Evolutionary conservation across 2,797 vertebrate genomes (phyloP).

Genomic region (Lepilemur septentrionalis): DNA sequence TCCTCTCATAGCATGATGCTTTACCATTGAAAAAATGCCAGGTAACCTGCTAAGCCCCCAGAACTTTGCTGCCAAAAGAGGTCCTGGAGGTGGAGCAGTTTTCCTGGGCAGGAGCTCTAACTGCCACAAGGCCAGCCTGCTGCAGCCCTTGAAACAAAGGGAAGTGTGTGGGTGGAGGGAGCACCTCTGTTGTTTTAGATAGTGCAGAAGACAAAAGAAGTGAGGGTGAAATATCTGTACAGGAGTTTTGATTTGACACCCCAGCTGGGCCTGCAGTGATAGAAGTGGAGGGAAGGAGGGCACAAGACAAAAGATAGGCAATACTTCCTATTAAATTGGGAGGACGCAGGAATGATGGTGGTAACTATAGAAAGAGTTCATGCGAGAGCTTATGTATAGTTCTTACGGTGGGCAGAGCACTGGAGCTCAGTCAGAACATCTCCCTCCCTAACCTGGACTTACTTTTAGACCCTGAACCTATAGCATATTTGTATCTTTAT

Average conservation of each 20-base stretch:
- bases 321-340: background rate
- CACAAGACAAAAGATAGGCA: background rate
- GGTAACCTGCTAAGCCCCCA: background rate
- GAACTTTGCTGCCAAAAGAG: background rate
- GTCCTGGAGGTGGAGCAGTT: background rate
- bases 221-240: constrained; percentile 12
- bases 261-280: background rate
- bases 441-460: background rate
- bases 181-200: constrained; percentile 16
- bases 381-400: too few relatives aligned
- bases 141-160: constrained; percentile 6
- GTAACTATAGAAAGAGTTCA: background rate
- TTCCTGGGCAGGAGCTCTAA: background rate
- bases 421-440: background rate
- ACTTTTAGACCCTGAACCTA: background rate
- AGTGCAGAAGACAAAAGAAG: background rate
- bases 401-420: background rate
- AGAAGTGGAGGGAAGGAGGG: background rate
- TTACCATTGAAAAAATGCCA: background rate
- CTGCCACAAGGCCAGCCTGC: background rate
- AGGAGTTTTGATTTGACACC: constrained; percentile 19
- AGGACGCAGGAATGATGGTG: background rate
- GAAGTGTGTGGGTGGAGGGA: background rate
- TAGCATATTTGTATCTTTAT: background rate
- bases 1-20: background rate